Evolutionary conservation across 2,888 invertebrate species (phyloP), one percentile per base, ranked within the genome.

Genomic region (Drosophila putrida): DNA sequence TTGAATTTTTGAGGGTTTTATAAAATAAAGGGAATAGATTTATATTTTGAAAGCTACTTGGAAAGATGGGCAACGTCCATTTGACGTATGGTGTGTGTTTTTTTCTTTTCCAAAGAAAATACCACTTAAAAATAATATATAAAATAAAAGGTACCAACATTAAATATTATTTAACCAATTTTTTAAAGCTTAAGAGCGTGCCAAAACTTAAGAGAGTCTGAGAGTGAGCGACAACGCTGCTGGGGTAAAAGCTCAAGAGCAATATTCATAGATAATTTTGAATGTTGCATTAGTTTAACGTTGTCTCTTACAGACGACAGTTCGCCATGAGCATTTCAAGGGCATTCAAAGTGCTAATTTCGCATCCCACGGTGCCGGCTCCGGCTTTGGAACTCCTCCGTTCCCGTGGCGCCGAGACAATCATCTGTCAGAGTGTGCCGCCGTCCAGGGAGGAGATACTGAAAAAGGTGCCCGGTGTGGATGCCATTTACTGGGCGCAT

Each of bases 351-450:
- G 89, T 97, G 71, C 94, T 96, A 60, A 93, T 97, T 38, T 96
- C 96, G 6, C 95, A 96, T 53, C 94, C 94, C 4, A 94, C 95
- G 90, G 94, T 95, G 74, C 96, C 96, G 3, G 89, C 93, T 39
- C 93, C 94, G 67, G 96, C 95, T 20, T 88, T 96, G 38, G 93
- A 95, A 66, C 90, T 96, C 70, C 93, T 97, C 65, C 93, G 95
- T 88, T 79, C 90, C 13, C 94, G 94, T 4, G 88, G 89, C 13
- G 92, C 91, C 20, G 90, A 91, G 15, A 80, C 90, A 2, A 88
- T 90, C 0, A 46, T 91, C 6, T 92, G 90, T 49, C 75, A 90
- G 54, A 90, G 86, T 75, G 76, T 90, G 6, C 92, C 92, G 4
- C 90, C 92, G 0, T 67, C 75, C 1, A 84, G 90, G 11, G 71